Evolutionary conservation across 2,888 invertebrate species (phyloP), one percentile per base, ranked within the genome.

Genomic region (Athrips mouffetella): DNA sequence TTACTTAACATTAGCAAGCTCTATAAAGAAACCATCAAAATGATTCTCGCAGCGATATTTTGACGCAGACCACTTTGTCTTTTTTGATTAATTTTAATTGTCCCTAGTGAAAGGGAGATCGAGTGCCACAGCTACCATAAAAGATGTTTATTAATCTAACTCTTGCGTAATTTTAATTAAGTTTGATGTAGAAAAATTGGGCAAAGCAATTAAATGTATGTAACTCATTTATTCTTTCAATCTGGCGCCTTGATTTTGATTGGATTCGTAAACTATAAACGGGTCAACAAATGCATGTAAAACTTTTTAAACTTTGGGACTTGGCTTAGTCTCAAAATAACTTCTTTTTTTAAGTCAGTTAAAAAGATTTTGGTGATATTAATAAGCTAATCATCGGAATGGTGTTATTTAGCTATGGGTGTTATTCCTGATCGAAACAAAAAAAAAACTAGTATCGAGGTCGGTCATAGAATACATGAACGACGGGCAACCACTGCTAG

Each of bases 51-150:
- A 10, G 39, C 51, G 53, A 60, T 60, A 57, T 50, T 60, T 66
- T 60, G 65, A 50, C 66, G 61, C 62, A 58, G 62, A 58, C 35
- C 54, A 47, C 49, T 52, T 47, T 58, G 56, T 58, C 52, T 69
- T 56, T 62, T 63, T 60, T 68, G 66, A 67, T 69, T 65, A 64
- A 72, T 71, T 71, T 70, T 73, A 73, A 76, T 76, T 73, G 69
- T 63, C 54, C 48, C 52, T 58, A 63, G 75, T 72, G 76, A 77
- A 78, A 75, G 77, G 72, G 59, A 67, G 57, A 60, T 62, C 65
- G 67, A 66, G 64, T 64, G 68, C 55, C 56, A 60, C 20, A 27
- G 41, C 41, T 27, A 16, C 20, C 18, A 35, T 45, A 23, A 35
- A 35, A 44, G 31, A 31, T 44, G 21, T 44, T 44, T 44, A 51